Percentiles rank a stretch among this genome's conserved stretches.
Evolutionary conservation across 2,888 invertebrate species (phyloP).

Genomic region (Agrotis ipsilon): DNA sequence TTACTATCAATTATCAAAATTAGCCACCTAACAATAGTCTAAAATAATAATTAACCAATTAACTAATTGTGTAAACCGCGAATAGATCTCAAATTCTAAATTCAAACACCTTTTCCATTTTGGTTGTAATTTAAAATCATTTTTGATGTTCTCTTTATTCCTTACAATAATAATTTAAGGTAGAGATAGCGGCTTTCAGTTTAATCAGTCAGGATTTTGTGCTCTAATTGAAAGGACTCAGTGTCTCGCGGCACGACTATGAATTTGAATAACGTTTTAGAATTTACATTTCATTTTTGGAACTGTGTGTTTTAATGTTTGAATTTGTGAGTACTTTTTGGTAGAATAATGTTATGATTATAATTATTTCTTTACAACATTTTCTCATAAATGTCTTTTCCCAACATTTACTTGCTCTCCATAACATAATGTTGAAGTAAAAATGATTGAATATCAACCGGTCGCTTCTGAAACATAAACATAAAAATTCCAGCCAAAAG

Average conservation of each 20-base stretch:
- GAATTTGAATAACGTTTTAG: constrained; percentile 64
- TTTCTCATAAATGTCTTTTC: too few relatives aligned
- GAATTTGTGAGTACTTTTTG: constrained; percentile 5
- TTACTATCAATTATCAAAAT: constrained; percentile 31
- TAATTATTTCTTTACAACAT: neutral
- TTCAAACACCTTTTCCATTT: constrained; percentile 41
- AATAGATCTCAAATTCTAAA: constrained; percentile 24
- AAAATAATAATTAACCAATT: constrained; percentile 43
- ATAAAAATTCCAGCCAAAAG: neutral
- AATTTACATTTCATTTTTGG: constrained; percentile 39
- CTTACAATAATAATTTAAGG: constrained; percentile 61
- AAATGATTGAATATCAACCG: neutral
- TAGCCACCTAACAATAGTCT: neutral
- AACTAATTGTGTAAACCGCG: constrained; percentile 28
- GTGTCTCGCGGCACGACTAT: constrained; percentile 57
- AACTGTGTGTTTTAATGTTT: constrained; percentile 29
- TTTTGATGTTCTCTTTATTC: constrained; percentile 63
- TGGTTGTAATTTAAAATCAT: constrained; percentile 63
- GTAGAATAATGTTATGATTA: neutral
- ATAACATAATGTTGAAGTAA: too few relatives aligned
- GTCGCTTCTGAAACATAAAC: neutral
- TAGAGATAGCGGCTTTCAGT: constrained; percentile 62
- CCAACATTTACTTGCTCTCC: too few relatives aligned
- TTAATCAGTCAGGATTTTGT: constrained; percentile 71
- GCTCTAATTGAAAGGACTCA: constrained; percentile 71